Base-by-base conservation (phyloP, 2,888 invertebrate species). In the Erebia epiphron region DNA sequence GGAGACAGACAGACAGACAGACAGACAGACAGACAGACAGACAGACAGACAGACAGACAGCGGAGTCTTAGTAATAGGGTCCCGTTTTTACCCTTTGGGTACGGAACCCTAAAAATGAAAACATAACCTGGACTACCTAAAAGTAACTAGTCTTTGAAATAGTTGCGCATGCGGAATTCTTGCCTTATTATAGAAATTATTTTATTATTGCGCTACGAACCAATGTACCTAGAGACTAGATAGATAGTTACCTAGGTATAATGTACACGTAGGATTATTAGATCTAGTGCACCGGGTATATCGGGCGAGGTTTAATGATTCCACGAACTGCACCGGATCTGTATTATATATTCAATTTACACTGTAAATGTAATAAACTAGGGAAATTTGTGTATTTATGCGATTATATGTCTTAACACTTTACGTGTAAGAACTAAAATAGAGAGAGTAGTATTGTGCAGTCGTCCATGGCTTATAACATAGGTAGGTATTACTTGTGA, bases 301-400 rank as follows among this genome's bases (percentile, higher is more conserved):
- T 74, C 62, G 68, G 62, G 68, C 56, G 70, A 54, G 64, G 63
- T 78, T 76, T 79, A 78, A 79, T 76, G 78, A 76, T 79, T 79
- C 79, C 72, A 66, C 75, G 79, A 79, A 79, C 72, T 70, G 71
- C 71, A 75, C 76, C 76, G 77, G 75, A 78, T 76, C 76, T 73
- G 72, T 76, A 79, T 76, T 76, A 79, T 76, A 76, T 75, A 75
- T 66, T 58, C 75, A 75, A 77, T 77, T 76, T 75, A 76, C 75
- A 65, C 72, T 71, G 66, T 68, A 68, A 68, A 71, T 65, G 54
- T 71, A 50, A 71, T 67, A 58, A 64, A 71, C 56, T 68, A 16
- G 16, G 60, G 52, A 11, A 4, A 26, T 57, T 46, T 41, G 52
- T 63, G 9, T 13, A 18, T 13, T 43, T 52, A 43, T 21, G 41